Evolutionary conservation across 2,113 vertebrate genomes (phyloP).

Genomic region (Grantiella picta): DNA sequence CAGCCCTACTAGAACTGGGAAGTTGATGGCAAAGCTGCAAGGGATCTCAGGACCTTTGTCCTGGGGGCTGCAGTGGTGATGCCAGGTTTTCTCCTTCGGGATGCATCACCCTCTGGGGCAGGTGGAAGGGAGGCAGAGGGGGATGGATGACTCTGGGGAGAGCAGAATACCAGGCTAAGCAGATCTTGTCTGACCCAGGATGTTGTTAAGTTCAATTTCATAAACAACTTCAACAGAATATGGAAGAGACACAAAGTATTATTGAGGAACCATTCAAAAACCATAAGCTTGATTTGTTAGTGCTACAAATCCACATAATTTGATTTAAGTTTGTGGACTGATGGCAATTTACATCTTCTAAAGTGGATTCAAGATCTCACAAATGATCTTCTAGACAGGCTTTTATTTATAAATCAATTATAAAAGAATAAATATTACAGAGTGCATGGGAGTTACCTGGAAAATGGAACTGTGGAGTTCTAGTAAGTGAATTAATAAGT

Average conservation of each 20-base stretch:
- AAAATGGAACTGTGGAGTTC: background rate
- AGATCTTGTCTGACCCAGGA: background rate
- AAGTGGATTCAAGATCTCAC: background rate
- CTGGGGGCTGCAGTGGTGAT: background rate
- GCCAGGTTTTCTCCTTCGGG: background rate
- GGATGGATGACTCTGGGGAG: background rate
- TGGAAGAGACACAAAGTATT: background rate
- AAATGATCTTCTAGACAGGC: rapidly evolving
- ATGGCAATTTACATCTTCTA: background rate
- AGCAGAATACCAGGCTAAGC: background rate
- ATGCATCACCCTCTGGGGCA: background rate
- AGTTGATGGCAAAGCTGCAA: background rate
- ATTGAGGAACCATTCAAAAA: background rate
- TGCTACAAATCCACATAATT: background rate
- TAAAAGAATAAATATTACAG: background rate
- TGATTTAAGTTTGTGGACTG: background rate
- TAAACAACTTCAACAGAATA: background rate
- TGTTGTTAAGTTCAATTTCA: background rate
- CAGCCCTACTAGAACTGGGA: background rate
- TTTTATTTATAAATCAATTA: background rate
- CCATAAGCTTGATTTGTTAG: background rate
- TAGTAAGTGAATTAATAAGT: background rate
- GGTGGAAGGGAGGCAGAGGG: background rate
- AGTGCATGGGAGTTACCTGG: background rate
- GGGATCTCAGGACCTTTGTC: background rate